Evolutionary conservation across 2,888 invertebrate species (phyloP), one percentile per base, ranked within the genome.

Genomic region (Apotomis betuletana): DNA sequence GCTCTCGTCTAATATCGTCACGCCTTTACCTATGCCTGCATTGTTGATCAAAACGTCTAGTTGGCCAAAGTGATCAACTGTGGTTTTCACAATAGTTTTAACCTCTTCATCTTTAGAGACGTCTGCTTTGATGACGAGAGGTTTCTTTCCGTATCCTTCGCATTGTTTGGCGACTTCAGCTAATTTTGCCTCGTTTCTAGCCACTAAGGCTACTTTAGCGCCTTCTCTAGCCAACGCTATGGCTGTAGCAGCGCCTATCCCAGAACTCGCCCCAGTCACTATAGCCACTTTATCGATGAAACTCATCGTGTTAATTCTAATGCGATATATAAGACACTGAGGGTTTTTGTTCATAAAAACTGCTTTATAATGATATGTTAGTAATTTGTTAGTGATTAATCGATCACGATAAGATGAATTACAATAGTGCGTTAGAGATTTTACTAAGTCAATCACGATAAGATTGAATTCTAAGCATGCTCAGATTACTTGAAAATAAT

Each of bases 181-280:
- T 12, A 69, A 55, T 61, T 61, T 69, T 36, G 36, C 36, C 46
- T 69, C 68, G 44, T 69, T 69, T 36, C 68, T 61, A 44, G 36
- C 68, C 9, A 69, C 68, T 12, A 69, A n/a, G 2, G 46, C 13
- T 4, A 69, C 68, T 36, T 69, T 69, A 6, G 68, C 68, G 8
- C 68, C 68, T 3, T 69, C 68, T 55, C 5, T 69, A 10, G 68
- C 54, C 4, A 61, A 41, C 6, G 68, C 61, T 61, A 41, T 63
- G 49, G 86, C 82, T 49, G 81, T 79, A 10, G 81, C 81, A 78
- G 83, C 82, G n/a, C 87, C 87, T 5, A 87, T 81, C 9, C 85
- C 85, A 0, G 83, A 85, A 8, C 79, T 77, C 6, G 84, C 85
- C 51, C 86, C 84, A 3, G 87, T 86, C 64, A 87, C 75, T 63